Conservation (phyloP, 2,797 vertebrate species). For the Sebastes hopkinsi region DNA sequence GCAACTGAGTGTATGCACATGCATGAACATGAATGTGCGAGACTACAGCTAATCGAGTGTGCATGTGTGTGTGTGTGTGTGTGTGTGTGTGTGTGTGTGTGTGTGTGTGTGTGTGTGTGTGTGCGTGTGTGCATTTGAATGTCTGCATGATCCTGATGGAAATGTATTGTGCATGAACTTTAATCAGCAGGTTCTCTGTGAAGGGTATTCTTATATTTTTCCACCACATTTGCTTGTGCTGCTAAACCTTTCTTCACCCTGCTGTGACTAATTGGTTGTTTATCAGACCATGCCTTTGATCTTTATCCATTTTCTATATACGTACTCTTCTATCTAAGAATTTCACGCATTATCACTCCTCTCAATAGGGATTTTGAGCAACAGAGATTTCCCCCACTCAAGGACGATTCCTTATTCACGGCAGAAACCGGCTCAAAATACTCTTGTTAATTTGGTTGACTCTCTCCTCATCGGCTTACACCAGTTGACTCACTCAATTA, state of each 20-base stretch:
- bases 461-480: constrained; percentile 7
- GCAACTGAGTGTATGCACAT: constrained; percentile 62
- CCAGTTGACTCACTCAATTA: constrained; percentile 39
- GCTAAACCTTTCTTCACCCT: constrained; percentile 45
- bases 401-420: constrained; percentile 2
- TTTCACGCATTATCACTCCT: constrained; percentile 14
- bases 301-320: constrained; percentile 39
- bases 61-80: constrained; percentile 8
- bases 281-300: constrained; percentile 58
- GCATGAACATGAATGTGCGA: constrained; percentile 56
- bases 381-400: constrained; percentile 10
- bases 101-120: constrained; percentile 18
- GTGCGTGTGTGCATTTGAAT: background rate
- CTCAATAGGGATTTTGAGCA: constrained; percentile 1
- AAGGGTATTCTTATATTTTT: constrained; percentile 35
- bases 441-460: constrained; percentile 5
- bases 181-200: constrained; percentile 32
- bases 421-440: constrained; percentile 11
- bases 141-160: constrained; percentile 54
- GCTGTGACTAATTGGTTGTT: constrained; percentile 71
- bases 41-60: constrained; percentile 24
- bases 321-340: constrained; percentile 20
- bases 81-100: constrained; percentile 1
- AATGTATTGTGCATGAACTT: constrained; percentile 66
- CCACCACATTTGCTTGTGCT: constrained; percentile 32